Evolutionary conservation across 2,888 invertebrate species (phyloP).

Genomic region (Phengaris alcon): DNA sequence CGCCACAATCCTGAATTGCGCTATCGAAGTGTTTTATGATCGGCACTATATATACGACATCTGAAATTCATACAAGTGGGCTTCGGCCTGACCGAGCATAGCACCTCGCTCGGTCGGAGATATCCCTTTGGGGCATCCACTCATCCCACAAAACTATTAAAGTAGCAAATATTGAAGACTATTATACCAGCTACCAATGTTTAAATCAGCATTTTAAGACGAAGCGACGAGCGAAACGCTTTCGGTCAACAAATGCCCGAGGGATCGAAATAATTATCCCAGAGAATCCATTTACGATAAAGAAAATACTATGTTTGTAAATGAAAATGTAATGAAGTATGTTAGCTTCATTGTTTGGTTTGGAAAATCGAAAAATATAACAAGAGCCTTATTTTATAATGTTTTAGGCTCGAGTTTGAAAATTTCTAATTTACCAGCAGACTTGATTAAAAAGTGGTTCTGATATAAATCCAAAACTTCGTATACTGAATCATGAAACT

Average conservation of each 20-base stretch:
- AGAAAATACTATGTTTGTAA: conserved; percentile 10
- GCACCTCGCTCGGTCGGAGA: no score
- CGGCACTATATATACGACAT: no score
- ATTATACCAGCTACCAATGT: neutral
- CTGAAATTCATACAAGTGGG: no score
- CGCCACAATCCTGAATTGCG: no score
- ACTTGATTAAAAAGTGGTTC: conserved; percentile 1
- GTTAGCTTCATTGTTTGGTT: conserved; percentile 10
- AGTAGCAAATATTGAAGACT: no score
- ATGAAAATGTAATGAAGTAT: conserved; percentile 11
- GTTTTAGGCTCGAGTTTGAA: neutral
- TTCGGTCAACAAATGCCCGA: neutral
- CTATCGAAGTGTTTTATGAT: no score
- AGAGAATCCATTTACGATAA: neutral
- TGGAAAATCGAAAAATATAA: conserved; percentile 12
- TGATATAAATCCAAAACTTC: neutral
- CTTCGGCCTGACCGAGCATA: no score
- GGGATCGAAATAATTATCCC: neutral
- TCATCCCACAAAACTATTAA: no score
- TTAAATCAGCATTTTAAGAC: neutral
- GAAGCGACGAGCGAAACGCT: neutral
- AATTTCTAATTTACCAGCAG: neutral
- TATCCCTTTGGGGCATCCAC: no score
- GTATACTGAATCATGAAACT: neutral
- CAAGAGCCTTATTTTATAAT: neutral